These are phyloP conservation scores for Nilaparvata lugens DNA, from an alignment of 1,140 invertebrate genomes.

Conservation along the genomic window DNA sequence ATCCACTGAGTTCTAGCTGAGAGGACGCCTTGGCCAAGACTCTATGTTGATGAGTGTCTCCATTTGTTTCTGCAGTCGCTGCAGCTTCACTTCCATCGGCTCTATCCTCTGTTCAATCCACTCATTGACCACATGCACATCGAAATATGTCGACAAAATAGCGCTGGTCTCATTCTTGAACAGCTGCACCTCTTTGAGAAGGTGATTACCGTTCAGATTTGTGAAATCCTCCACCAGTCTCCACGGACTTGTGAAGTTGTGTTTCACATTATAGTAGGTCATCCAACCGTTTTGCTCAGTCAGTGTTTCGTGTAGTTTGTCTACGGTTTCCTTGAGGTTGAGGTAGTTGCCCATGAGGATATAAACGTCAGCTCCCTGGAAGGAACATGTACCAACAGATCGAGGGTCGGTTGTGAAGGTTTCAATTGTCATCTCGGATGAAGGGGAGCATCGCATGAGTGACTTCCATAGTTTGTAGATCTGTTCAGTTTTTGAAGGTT, in stretches of 20 bases:
- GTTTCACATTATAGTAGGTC: slow-evolving; percentile 18
- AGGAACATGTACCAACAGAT: background rate
- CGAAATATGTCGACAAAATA: background rate
- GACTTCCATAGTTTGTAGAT: slow-evolving; percentile 1
- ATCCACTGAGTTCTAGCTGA: slow-evolving; percentile 25
- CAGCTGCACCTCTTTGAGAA: slow-evolving; percentile 8
- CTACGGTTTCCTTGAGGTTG: slow-evolving; percentile 5
- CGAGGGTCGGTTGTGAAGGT: background rate
- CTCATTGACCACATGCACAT: slow-evolving; percentile 9
- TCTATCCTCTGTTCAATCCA: slow-evolving; percentile 14
- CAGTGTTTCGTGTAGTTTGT: slow-evolving; percentile 3
- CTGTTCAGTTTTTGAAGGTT: background rate
- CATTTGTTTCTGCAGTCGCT: slow-evolving; percentile 26
- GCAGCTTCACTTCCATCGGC: slow-evolving; percentile 4
- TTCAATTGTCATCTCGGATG: background rate
- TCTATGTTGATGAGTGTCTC: slow-evolving; percentile 36
- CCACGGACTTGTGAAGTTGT: slow-evolving; percentile 19
- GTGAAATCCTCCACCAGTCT: slow-evolving; percentile 12
- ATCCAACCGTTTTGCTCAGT: slow-evolving; percentile 19
- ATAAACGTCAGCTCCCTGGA: slow-evolving; percentile 7
- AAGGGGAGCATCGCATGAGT: slow-evolving; percentile 16
- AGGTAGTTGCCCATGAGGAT: slow-evolving; percentile 1
- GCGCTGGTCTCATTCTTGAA: slow-evolving; percentile 6
- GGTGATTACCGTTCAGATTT: background rate
- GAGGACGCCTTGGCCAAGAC: slow-evolving; percentile 46